phyloP scores from a whole-genome alignment of 1,140 invertebrate species.

The Trialeurodes vaporariorum region DNA sequence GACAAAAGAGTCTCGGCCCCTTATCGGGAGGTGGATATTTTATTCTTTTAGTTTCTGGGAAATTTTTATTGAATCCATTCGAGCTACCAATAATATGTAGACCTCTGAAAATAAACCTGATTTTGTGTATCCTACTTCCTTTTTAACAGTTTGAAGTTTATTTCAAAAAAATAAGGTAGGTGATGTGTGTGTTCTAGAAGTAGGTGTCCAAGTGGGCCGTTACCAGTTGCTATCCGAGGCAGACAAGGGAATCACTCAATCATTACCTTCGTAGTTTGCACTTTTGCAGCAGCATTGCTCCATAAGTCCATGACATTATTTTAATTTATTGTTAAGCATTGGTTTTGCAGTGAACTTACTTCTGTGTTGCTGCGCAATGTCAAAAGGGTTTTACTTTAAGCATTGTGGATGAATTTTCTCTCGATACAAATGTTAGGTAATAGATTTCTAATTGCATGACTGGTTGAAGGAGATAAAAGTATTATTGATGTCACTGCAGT shows the following conservation, averaged over 20 bases:
- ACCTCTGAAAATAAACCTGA: too few species aligned
- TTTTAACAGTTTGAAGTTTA: too few species aligned
- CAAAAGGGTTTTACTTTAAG: background rate
- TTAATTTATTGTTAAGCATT: background rate
- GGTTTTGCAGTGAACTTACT: background rate
- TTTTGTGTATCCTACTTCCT: too few species aligned
- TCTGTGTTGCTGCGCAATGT: background rate
- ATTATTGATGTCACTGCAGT: too few species aligned
- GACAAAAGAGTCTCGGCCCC: too few species aligned
- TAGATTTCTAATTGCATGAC: too few species aligned
- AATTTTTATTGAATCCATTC: too few species aligned
- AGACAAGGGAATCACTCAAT: background rate
- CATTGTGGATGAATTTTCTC: background rate
- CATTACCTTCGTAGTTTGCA: background rate
- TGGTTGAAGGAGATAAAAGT: too few species aligned
- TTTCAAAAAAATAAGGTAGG: background rate
- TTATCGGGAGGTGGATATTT: too few species aligned
- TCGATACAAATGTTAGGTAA: background rate
- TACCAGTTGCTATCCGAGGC: background rate
- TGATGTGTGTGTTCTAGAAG: background rate
- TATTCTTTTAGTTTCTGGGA: too few species aligned
- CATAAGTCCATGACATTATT: background rate
- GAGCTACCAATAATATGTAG: too few species aligned
- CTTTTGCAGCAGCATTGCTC: background rate
- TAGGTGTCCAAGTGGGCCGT: background rate